A percentile compares a stretch with the other conserved stretches of the same genome.
phyloP scores from a whole-genome alignment of 2,888 invertebrate genomes.

The Cecidostiba fungosa region DNA sequence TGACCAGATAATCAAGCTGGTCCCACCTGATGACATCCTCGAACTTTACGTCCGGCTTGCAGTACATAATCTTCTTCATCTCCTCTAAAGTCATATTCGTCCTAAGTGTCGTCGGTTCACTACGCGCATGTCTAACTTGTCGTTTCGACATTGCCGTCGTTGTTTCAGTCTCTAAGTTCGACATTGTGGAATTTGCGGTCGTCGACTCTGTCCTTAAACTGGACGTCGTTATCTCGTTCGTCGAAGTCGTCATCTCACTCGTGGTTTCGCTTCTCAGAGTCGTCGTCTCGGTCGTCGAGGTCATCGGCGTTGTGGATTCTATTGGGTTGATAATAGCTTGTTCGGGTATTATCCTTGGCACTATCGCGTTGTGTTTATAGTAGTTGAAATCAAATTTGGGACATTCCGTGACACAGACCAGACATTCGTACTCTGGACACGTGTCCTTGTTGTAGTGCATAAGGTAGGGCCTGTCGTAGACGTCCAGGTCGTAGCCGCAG shows the following conservation, averaged over 20 bases:
- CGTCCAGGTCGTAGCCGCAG: constrained; percentile 89
- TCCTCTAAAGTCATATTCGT: background rate
- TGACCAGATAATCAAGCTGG: constrained; percentile 24
- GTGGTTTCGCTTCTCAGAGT: background rate
- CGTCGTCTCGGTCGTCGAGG: background rate
- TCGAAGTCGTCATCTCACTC: background rate
- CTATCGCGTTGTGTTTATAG: background rate
- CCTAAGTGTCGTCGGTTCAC: background rate
- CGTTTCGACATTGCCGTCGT: background rate
- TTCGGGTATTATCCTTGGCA: background rate
- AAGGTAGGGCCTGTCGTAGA: constrained; percentile 85
- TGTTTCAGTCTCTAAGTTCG: background rate
- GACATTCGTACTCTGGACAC: background rate
- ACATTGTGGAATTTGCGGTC: background rate
- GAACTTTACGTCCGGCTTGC: constrained; percentile 30
- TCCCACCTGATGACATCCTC: background rate
- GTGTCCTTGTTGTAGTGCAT: constrained; percentile 85
- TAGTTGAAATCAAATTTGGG: constrained; percentile 10
- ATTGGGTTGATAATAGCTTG: too few species aligned
- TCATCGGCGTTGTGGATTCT: background rate
- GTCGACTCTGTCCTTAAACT: background rate
- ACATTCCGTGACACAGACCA: constrained; percentile 8
- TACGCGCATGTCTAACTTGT: background rate
- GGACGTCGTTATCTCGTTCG: background rate
- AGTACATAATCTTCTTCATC: constrained; percentile 18